These are phyloP conservation scores for Globodera rostochiensis DNA, from an alignment of 1,140 invertebrate species.

Conservation along the genomic window DNA sequence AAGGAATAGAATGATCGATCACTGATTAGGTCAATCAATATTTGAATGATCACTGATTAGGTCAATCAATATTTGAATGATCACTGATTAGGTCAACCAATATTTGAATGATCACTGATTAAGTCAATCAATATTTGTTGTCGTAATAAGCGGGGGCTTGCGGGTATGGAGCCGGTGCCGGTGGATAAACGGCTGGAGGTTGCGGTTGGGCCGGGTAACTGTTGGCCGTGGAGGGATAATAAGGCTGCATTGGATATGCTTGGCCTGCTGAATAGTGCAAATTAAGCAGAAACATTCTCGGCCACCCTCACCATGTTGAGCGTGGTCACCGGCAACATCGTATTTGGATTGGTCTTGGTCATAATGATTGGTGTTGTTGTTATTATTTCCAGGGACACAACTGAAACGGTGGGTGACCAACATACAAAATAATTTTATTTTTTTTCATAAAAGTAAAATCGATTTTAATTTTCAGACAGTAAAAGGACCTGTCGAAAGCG, in stretches of 20 bases:
- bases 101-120: too few relatives aligned
- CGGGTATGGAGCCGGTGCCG: not conserved
- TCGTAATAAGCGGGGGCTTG: constrained; percentile 21
- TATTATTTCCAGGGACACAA: constrained; percentile 10
- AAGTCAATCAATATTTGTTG: not conserved
- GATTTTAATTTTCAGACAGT: too few relatives aligned
- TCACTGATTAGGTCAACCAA: too few relatives aligned
- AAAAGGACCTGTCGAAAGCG: constrained; percentile 42
- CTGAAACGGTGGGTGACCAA: constrained; percentile 13
- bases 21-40: too few relatives aligned
- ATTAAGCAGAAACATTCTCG: not conserved
- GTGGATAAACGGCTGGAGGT: constrained; percentile 28
- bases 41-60: too few relatives aligned
- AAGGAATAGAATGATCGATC: too few relatives aligned
- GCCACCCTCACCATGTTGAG: constrained; percentile 1
- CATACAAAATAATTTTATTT: not conserved
- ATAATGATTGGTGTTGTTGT: constrained; percentile 13
- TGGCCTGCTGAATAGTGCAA: constrained; percentile 21
- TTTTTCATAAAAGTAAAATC: too few relatives aligned
- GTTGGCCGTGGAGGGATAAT: constrained; percentile 5
- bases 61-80: too few relatives aligned
- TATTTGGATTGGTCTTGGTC: constrained; percentile 39
- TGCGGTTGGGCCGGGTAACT: constrained; percentile 22
- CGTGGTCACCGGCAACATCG: constrained; percentile 26
- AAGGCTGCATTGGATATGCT: constrained; percentile 50